phyloP scores from a whole-genome alignment of 2,113 vertebrate genomes.

The Ochotona curzoniae region DNA sequence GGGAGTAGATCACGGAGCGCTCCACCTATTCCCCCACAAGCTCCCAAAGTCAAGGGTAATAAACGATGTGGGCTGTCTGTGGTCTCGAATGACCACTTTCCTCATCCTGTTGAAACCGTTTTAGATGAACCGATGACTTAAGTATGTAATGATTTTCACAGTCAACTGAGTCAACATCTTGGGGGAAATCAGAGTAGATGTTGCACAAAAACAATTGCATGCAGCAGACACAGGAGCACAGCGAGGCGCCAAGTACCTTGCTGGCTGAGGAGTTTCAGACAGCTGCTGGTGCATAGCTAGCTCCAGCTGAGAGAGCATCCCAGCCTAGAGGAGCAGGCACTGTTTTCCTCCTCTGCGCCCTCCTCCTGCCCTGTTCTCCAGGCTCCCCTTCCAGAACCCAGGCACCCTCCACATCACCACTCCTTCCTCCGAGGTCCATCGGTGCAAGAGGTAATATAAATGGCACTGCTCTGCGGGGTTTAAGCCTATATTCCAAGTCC shows the following conservation, averaged over 20 bases:
- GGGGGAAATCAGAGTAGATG: slow-evolving; percentile 54
- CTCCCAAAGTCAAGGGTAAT: neutral
- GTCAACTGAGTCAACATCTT: slow-evolving; percentile 29
- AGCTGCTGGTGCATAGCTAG: neutral
- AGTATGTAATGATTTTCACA: slow-evolving; percentile 51
- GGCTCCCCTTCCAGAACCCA: neutral
- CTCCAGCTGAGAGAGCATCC: neutral
- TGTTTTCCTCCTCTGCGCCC: no score
- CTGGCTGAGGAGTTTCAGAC: slow-evolving; percentile 8
- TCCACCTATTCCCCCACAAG: fast-evolving
- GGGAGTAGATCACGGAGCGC: neutral
- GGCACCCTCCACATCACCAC: neutral
- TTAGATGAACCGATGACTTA: slow-evolving; percentile 40
- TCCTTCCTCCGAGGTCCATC: neutral
- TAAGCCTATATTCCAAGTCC: neutral
- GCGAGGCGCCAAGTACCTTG: neutral
- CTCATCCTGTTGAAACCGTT: neutral
- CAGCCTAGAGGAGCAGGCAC: neutral
- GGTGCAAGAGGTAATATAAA: neutral
- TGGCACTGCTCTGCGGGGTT: neutral
- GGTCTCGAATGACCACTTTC: neutral
- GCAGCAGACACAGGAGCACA: slow-evolving; percentile 33
- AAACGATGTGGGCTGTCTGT: neutral
- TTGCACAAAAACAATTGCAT: neutral
- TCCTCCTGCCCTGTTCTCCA: neutral